These are phyloP conservation scores for Drosophila ezoana DNA, from an alignment of 2,888 invertebrate genomes.

Conservation along the genomic window DNA sequence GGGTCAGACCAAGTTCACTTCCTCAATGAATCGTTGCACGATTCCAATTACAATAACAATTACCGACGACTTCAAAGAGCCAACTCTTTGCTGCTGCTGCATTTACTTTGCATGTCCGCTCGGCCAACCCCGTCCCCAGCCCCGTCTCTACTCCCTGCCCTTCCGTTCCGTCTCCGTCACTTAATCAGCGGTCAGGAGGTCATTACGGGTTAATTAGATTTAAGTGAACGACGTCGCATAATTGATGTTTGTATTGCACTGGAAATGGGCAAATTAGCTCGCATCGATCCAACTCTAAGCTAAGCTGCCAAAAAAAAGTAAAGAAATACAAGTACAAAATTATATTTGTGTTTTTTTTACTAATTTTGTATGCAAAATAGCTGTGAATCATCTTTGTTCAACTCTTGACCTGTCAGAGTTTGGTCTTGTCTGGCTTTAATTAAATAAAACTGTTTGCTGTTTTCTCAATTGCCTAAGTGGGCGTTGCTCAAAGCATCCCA, in stretches of 20 bases:
- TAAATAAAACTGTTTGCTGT: slow-evolving; percentile 50
- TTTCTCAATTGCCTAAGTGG: slow-evolving; percentile 45
- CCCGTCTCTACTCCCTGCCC: slow-evolving; percentile 7
- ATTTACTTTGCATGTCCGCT: slow-evolving; percentile 74
- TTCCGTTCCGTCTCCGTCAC: slow-evolving; percentile 34
- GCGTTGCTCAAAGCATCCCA: slow-evolving; percentile 31
- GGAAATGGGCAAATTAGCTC: slow-evolving; percentile 67
- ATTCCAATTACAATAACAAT: slow-evolving; percentile 47
- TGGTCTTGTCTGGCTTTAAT: slow-evolving; percentile 49
- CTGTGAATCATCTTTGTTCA: slow-evolving; percentile 38
- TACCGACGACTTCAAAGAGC: slow-evolving; percentile 55
- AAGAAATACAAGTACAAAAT: not conserved
- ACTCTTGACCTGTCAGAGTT: slow-evolving; percentile 43
- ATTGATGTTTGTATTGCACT: slow-evolving; percentile 65
- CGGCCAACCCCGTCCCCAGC: not conserved
- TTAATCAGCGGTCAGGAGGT: slow-evolving; percentile 81
- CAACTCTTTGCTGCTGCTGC: slow-evolving; percentile 38
- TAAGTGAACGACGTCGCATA: slow-evolving; percentile 73
- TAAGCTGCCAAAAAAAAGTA: slow-evolving; percentile 37
- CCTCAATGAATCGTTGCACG: slow-evolving; percentile 58
- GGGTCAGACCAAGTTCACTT: slow-evolving; percentile 77
- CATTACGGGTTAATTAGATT: slow-evolving; percentile 82
- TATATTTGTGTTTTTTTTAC: slow-evolving; percentile 1
- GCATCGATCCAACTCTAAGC: slow-evolving; percentile 17
- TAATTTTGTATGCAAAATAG: slow-evolving; percentile 65